Conservation (phyloP, 2,797 vertebrate species). For the Buceros bicornis region DNA sequence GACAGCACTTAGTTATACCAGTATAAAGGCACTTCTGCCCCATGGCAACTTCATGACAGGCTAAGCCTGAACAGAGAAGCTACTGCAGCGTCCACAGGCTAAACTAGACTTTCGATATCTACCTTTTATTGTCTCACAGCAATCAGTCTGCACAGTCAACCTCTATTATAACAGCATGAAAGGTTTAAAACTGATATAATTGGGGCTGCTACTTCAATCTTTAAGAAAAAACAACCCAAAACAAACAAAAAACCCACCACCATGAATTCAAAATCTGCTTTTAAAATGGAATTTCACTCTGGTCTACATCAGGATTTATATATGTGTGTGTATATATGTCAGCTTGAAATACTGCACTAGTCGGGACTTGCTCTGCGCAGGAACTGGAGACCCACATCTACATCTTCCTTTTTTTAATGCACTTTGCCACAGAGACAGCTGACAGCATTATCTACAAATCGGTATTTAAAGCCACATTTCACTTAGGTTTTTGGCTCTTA, state of each 20-base stretch:
- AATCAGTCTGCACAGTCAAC: neutral
- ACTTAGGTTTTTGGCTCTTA: neutral
- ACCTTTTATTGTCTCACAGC: neutral
- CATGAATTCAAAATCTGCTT: neutral
- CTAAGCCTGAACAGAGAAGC: neutral
- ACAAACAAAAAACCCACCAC: neutral
- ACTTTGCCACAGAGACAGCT: neutral
- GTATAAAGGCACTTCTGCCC: neutral
- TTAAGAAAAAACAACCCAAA: neutral
- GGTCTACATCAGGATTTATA: neutral
- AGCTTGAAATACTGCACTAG: neutral
- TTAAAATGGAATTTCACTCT: neutral
- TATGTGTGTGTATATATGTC: neutral
- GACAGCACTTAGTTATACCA: neutral
- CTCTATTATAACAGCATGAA: neutral
- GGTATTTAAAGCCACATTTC: neutral
- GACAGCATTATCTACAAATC: neutral
- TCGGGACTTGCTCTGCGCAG: neutral
- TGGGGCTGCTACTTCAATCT: neutral
- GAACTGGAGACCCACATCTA: neutral
- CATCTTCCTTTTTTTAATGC: neutral
- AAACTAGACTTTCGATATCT: neutral
- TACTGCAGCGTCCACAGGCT: neutral
- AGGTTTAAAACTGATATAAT: neutral
- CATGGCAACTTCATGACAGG: neutral